Conservation (phyloP, 2,113 vertebrate genomes). For the Craseonycteris thonglongyai region DNA sequence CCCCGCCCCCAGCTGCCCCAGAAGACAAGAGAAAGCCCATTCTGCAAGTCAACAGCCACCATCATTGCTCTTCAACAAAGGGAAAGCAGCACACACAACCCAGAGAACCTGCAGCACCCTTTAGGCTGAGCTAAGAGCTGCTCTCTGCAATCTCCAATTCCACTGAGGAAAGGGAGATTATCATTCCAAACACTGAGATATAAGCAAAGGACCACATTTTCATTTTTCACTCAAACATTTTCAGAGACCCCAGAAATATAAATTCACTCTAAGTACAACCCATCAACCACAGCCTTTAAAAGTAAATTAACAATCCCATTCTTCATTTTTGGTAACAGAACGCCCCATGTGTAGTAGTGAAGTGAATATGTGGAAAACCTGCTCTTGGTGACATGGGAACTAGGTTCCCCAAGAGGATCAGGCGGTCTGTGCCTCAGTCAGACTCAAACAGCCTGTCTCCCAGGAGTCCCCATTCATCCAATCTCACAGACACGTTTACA, state of each 20-base stretch:
- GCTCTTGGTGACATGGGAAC: neutral
- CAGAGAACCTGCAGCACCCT: rapidly evolving
- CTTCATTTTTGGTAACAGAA: neutral
- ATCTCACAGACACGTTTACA: neutral
- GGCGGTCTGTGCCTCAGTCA: neutral
- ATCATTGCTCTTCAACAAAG: too few relatives aligned
- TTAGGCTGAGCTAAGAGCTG: rapidly evolving
- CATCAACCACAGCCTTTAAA: too few relatives aligned
- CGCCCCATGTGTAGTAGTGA: too few relatives aligned
- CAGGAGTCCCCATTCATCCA: neutral
- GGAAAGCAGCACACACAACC: neutral
- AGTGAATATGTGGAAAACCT: too few relatives aligned
- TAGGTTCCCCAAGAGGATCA: neutral
- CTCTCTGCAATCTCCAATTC: neutral
- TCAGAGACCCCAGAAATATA: neutral
- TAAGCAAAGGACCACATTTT: neutral
- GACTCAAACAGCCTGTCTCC: neutral
- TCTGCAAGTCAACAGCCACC: too few relatives aligned
- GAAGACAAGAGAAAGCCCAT: neutral
- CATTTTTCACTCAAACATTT: neutral
- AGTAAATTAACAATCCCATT: neutral
- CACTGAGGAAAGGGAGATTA: neutral
- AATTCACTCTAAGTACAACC: neutral
- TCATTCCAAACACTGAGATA: neutral
- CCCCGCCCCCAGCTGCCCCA: too few relatives aligned